Base-by-base conservation (phyloP, 2,797 vertebrate species). In the Monodelphis domestica region DNA sequence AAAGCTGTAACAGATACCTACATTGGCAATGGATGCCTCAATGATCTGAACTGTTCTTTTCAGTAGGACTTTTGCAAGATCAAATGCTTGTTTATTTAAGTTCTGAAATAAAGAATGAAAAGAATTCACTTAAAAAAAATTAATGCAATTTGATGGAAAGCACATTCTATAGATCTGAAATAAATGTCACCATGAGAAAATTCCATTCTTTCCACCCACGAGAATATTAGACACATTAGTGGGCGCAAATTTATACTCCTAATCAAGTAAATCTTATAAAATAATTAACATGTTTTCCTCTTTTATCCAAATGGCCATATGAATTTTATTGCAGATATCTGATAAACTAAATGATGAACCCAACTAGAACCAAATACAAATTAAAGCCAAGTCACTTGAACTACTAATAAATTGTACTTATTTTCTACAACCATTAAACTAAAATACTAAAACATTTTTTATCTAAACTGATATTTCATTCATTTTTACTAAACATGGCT, bases 11-110 rank as follows among this genome's bases (percentile, higher is more conserved):
- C 45, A 95, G 91, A 96, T 97, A 98, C 99, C 97, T 98, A 99
- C 99, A 96, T 99, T 99, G 96, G 99, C 99, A 95, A 99, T 99
- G 98, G 99, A 99, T 0, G 99, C 99, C 98, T 99, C 99, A 97
- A 99, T 99, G 95, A 99, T 99, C 98, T 99, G 99, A 96, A 99
- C 99, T 0, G 99, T 99, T 98, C 99, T 99, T 98, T 99, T 99
- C 98, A 99, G 98, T 84, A 99, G 98, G 94, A 99, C 99, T 99
- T 99, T 99, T 91, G 99, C 99, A 95, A 99, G 99, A 98, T 99
- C 99, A 93, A 99, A 99, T 0, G 99, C 99, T 98, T 99, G 99
- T 98, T 99, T 99, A 98, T 99, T 99, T 98, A 99, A 98, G 97
- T 99, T 99, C 99, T 99, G 98, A 96, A 98, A 98, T 57, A 97